Conservation (phyloP, 2,113 vertebrate species). For the Fregata magnificens region DNA sequence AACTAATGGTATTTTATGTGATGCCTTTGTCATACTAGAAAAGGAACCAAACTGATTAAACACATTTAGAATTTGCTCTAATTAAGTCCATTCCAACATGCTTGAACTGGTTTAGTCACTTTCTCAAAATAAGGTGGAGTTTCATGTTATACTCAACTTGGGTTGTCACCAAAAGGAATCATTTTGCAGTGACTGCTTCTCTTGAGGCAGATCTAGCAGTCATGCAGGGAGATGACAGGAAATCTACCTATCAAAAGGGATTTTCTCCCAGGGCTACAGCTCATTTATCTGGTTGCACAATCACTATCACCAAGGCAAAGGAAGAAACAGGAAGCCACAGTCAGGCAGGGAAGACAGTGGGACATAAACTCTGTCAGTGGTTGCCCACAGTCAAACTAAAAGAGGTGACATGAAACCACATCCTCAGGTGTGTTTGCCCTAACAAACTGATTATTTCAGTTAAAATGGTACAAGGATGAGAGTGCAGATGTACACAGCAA, state of each 20-base stretch:
- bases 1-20: neutral
- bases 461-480: neutral
- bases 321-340: neutral
- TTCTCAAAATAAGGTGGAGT: neutral
- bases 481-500: neutral
- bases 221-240: neutral
- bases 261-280: neutral
- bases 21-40: neutral
- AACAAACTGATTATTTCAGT: neutral
- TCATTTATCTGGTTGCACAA: neutral
- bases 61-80: neutral
- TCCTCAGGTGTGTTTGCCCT: neutral
- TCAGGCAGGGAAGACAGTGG: neutral
- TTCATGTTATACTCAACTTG: neutral
- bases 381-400: neutral
- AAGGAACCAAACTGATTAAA: neutral
- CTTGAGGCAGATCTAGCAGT: neutral
- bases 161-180: neutral
- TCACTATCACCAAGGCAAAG: neutral
- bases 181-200: neutral
- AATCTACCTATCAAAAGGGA: neutral
- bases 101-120: neutral
- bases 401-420: neutral
- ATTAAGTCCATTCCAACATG: neutral
- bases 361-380: neutral